Conservation (phyloP, 2,797 vertebrate species). For the Syngnathus acus region DNA sequence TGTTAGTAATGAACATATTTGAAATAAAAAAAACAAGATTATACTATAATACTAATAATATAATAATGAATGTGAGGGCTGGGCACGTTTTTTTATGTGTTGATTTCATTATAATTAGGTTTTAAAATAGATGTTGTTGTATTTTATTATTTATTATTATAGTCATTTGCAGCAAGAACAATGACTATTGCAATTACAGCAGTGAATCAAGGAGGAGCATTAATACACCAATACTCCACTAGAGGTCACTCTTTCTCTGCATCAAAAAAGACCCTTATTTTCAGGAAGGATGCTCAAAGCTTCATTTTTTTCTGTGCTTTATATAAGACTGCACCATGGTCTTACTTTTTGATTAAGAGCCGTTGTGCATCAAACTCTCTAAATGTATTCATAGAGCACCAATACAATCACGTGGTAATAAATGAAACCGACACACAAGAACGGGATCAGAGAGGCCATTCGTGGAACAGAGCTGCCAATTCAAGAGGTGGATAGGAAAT, state of each 20-base stretch:
- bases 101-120: too few relatives aligned
- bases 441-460: conserved; percentile 4
- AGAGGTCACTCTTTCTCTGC: conserved; percentile 4
- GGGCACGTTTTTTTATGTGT: too few relatives aligned
- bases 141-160: too few relatives aligned
- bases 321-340: not conserved
- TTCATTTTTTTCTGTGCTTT: not conserved
- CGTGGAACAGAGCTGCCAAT: conserved; percentile 14
- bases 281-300: not conserved
- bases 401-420: not conserved
- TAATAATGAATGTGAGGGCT: too few relatives aligned
- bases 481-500: conserved; percentile 28
- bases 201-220: not conserved
- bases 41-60: too few relatives aligned
- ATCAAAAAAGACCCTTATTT: not conserved
- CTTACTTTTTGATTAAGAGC: not conserved
- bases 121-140: too few relatives aligned
- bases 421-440: not conserved
- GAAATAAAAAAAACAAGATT: too few relatives aligned
- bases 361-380: not conserved
- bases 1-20: too few relatives aligned
- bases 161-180: not conserved
- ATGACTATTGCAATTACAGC: not conserved
- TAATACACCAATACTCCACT: not conserved
- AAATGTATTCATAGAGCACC: not conserved